Percentiles rank a stretch among this genome's conserved stretches.
Evolutionary conservation across 2,888 invertebrate species (phyloP).

Genomic region (Xylota sylvarum): DNA sequence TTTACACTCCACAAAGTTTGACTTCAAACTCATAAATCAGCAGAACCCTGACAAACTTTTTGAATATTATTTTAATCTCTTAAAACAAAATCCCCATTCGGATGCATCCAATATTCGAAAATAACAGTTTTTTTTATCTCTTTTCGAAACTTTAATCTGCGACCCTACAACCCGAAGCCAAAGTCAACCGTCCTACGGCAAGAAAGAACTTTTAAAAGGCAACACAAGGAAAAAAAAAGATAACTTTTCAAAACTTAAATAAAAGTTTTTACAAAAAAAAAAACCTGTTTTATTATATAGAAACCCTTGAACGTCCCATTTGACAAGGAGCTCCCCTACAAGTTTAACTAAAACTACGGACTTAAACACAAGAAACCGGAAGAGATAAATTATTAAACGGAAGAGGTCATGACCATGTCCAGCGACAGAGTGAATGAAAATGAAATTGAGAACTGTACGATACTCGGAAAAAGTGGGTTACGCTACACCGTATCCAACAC

Average conservation of each 20-base stretch:
- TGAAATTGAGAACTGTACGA: constrained; percentile 46
- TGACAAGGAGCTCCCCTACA: not conserved
- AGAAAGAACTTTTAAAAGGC: constrained; percentile 8
- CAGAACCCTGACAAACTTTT: constrained; percentile 45
- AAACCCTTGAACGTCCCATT: not conserved
- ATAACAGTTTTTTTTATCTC: constrained; percentile 32
- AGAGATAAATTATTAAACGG: constrained; percentile 46
- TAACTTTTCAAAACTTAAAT: constrained; percentile 28
- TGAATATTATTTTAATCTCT: constrained; percentile 54
- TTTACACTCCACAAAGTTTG: constrained; percentile 1
- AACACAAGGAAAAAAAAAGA: not conserved
- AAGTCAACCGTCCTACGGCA: not conserved
- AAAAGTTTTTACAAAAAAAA: constrained; percentile 19
- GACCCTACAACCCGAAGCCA: constrained; percentile 11
- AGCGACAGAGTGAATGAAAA: constrained; percentile 36
- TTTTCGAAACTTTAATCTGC: constrained; percentile 42
- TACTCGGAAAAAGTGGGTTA: constrained; percentile 18
- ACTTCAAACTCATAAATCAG: constrained; percentile 51
- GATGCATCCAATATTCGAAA: constrained; percentile 51
- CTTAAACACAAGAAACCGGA: constrained; percentile 28
- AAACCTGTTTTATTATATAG: not conserved
- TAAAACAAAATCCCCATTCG: constrained; percentile 41
- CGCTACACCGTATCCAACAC: not conserved
- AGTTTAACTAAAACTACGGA: constrained; percentile 19
- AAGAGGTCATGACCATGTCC: constrained; percentile 20